These are phyloP conservation scores for Cylloceria caligata DNA, from an alignment of 2,888 invertebrate species.

Conservation along the genomic window DNA sequence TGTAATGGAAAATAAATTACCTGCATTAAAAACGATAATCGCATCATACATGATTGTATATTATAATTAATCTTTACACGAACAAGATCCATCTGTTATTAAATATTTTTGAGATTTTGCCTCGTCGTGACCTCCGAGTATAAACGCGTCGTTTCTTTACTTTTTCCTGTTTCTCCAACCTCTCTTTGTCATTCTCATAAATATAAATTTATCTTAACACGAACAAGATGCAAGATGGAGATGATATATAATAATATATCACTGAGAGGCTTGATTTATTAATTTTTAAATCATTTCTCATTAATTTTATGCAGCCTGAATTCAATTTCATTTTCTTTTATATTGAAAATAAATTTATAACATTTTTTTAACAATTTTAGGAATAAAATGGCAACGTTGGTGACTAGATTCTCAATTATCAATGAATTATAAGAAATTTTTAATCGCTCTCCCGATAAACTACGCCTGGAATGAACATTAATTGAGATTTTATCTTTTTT, in stretches of 20 bases:
- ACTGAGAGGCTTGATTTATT: not conserved
- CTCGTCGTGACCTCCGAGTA: no score
- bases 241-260: not conserved
- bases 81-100: no score
- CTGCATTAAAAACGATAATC: no score
- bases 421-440: not conserved
- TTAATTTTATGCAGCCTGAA: not conserved
- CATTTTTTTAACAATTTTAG: no score
- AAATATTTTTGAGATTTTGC: no score
- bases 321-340: no score
- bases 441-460: not conserved
- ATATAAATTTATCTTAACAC: not conserved
- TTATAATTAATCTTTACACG: no score
- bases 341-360: no score
- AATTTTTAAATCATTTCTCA: not conserved
- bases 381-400: not conserved
- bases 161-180: not conserved
- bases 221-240: conserved; percentile 1
- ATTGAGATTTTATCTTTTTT: not conserved
- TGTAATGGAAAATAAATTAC: no score
- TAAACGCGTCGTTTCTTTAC: no score
- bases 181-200: not conserved
- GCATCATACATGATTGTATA: no score
- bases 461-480: not conserved
- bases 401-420: not conserved